These are phyloP conservation scores for Prochilodus magdalenae DNA, from an alignment of 2,113 vertebrate species.

Conservation along the genomic window DNA sequence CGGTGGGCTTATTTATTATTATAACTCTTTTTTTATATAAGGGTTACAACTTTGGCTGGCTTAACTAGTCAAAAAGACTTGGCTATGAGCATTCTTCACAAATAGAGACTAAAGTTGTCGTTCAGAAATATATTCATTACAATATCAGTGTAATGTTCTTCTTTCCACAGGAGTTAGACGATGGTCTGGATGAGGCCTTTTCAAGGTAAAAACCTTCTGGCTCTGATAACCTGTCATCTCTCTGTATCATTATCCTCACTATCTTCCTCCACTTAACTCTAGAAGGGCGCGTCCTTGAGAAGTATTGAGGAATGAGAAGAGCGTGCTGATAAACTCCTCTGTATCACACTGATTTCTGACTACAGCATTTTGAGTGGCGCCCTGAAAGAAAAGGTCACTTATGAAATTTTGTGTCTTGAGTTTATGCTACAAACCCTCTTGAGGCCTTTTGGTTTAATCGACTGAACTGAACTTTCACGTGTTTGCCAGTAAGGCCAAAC, in stretches of 20 bases:
- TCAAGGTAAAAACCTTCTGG: constrained; percentile 83
- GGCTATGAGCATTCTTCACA: not conserved
- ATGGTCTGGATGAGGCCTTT: constrained; percentile 92
- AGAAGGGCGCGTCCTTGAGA: constrained; percentile 19
- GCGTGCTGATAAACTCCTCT: not conserved
- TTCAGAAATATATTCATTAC: not conserved
- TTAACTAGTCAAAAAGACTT: no score
- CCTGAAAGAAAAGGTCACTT: not conserved
- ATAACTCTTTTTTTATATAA: no score
- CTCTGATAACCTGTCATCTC: not conserved
- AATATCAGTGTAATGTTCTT: not conserved
- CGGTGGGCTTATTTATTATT: no score
- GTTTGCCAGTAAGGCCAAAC: not conserved
- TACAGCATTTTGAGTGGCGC: not conserved
- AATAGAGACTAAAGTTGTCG: not conserved
- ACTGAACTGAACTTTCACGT: not conserved
- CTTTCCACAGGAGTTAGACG: constrained; percentile 83
- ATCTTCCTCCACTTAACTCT: constrained; percentile 2
- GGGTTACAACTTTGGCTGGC: no score
- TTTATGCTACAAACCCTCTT: not conserved
- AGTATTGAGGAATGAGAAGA: constrained; percentile 22
- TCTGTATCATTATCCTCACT: not conserved
- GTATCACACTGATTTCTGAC: constrained; percentile 5
- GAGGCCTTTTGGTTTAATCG: constrained; percentile 12
- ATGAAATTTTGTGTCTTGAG: not conserved